Percentiles rank a stretch among this genome's conserved stretches.
Conservation (phyloP, 2,113 vertebrate genomes). For the Anthoscopus minutus region DNA sequence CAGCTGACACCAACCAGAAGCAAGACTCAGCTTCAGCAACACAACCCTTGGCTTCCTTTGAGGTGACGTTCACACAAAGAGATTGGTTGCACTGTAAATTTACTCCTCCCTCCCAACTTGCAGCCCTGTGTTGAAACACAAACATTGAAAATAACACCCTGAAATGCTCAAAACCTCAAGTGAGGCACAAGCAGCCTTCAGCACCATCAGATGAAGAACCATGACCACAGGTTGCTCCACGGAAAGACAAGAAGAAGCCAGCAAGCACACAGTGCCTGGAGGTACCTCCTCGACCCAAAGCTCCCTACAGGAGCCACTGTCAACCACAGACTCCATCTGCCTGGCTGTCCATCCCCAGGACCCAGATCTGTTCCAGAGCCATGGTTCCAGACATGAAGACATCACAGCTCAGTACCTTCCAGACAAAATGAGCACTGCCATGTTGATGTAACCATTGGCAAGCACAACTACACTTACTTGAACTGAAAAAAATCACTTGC, state of each 20-base stretch:
- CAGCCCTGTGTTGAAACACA: not conserved
- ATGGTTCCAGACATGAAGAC: not conserved
- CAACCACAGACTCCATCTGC: not conserved
- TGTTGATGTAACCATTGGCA: conserved; percentile 32
- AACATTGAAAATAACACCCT: not conserved
- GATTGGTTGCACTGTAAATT: not conserved
- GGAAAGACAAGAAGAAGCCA: not conserved
- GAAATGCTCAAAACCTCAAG: conserved; percentile 16
- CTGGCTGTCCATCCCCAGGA: not conserved
- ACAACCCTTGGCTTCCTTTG: not conserved
- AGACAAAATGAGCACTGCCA: not conserved
- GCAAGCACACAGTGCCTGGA: accelerated
- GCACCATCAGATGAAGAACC: not conserved
- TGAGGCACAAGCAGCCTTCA: not conserved
- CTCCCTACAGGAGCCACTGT: accelerated
- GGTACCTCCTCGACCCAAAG: accelerated
- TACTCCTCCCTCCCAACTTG: not conserved
- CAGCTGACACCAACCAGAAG: not conserved
- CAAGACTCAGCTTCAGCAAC: not conserved
- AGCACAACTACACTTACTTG: not conserved
- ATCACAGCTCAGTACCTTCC: not conserved
- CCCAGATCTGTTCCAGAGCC: not conserved
- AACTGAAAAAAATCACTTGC: not conserved
- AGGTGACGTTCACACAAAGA: conserved; percentile 11
- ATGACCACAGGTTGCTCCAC: not conserved